Evolutionary conservation across 1,140 invertebrate species (phyloP).

Genomic region (Ectropis grisescens): DNA sequence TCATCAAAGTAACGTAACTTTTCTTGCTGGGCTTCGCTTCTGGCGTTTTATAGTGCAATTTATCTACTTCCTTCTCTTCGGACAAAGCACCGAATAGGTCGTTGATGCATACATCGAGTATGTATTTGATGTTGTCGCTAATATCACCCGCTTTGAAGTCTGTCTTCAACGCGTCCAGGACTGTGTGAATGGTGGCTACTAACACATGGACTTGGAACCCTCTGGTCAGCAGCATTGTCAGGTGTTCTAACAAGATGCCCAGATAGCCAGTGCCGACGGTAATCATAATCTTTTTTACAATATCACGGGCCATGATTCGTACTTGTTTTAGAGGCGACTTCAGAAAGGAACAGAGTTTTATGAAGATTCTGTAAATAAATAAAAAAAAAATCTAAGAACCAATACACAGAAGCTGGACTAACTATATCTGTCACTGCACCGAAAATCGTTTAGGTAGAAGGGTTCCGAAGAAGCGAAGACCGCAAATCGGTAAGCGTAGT

Average conservation of each 20-base stretch:
- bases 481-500: too few relatives aligned
- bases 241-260: constrained; percentile 82
- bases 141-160: constrained; percentile 80
- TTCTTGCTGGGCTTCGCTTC: constrained; percentile 87
- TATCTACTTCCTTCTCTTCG: constrained; percentile 93
- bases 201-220: constrained; percentile 96
- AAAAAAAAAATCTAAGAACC: too few relatives aligned
- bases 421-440: too few relatives aligned
- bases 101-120: constrained; percentile 88
- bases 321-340: constrained; percentile 81
- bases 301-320: constrained; percentile 86
- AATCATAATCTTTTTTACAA: constrained; percentile 89
- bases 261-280: constrained; percentile 89
- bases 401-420: too few relatives aligned
- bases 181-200: constrained; percentile 87
- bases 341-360: constrained; percentile 11
- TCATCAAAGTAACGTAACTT: constrained; percentile 88
- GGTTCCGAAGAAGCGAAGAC: too few relatives aligned
- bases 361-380: constrained; percentile 9
- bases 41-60: constrained; percentile 83
- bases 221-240: constrained; percentile 83
- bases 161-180: constrained; percentile 80
- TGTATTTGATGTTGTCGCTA: constrained; percentile 80
- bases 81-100: constrained; percentile 90
- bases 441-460: too few relatives aligned